Percentiles rank a stretch among this genome's conserved stretches.
These are phyloP conservation scores for Rhinichthys osculus DNA, from an alignment of 2,797 vertebrate species.

Conservation along the genomic window DNA sequence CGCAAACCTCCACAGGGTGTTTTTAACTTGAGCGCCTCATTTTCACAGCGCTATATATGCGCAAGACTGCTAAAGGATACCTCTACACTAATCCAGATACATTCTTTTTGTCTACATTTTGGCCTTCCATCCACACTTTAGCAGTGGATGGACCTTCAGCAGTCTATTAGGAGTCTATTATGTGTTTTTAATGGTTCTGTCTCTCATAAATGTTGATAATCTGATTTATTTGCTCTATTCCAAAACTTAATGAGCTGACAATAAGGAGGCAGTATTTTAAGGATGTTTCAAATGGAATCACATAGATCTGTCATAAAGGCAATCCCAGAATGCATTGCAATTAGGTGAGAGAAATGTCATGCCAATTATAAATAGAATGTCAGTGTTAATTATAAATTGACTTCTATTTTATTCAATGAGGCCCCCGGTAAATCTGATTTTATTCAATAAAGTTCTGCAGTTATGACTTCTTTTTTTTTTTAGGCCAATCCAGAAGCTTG, in stretches of 20 bases:
- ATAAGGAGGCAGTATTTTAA: background rate
- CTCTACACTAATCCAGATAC: background rate
- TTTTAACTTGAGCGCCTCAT: background rate
- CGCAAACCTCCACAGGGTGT: background rate
- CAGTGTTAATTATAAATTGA: background rate
- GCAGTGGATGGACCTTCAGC: no score
- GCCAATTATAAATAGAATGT: background rate
- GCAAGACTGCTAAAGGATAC: background rate
- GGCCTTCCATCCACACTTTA: background rate
- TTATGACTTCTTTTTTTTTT: background rate
- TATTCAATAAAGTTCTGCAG: background rate
- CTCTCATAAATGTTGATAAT: background rate
- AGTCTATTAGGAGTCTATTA: no score
- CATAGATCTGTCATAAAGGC: background rate
- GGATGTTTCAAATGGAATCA: background rate
- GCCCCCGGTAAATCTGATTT: background rate
- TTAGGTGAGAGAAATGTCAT: background rate
- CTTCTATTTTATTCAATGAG: background rate
- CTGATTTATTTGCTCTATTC: background rate
- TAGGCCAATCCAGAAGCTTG: background rate
- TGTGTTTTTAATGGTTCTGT: background rate
- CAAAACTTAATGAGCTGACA: background rate
- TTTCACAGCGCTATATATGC: background rate
- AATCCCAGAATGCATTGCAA: constrained; percentile 5
- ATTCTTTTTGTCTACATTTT: background rate